phyloP scores from a whole-genome alignment of 2,888 invertebrate genomes.

The Ormyrus pomaceus region DNA sequence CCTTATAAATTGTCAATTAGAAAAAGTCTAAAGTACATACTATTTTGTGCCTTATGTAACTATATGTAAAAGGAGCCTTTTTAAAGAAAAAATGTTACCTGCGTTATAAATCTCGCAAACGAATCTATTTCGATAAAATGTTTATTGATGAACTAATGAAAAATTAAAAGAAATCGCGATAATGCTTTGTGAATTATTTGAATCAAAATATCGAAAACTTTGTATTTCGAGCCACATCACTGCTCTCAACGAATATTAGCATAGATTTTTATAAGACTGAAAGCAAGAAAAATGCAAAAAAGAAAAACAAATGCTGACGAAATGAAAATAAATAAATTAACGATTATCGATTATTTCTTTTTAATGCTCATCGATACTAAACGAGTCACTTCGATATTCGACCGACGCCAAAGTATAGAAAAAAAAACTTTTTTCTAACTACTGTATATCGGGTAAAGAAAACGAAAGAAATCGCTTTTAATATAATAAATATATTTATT shows the following conservation, averaged over 20 bases:
- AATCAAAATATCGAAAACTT: conserved; percentile 47
- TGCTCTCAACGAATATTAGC: conserved; percentile 51
- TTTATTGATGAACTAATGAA: neutral
- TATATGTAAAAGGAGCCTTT: neutral
- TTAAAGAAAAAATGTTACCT: conserved; percentile 7
- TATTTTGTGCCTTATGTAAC: conserved; percentile 26
- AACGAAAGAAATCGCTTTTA: conserved; percentile 62
- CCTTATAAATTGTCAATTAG: conserved; percentile 34
- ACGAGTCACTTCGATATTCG: conserved; percentile 57
- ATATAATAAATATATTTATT: conserved; percentile 65
- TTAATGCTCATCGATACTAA: conserved; percentile 55
- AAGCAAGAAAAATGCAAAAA: conserved; percentile 37
- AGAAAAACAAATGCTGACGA: conserved; percentile 11
- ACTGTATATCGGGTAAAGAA: conserved; percentile 43
- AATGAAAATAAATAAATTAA: conserved; percentile 27
- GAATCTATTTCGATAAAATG: conserved; percentile 11
- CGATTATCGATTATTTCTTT: conserved; percentile 50
- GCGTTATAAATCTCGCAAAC: conserved; percentile 20
- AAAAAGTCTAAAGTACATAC: conserved; percentile 18
- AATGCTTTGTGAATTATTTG: conserved; percentile 37
- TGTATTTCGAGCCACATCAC: conserved; percentile 39
- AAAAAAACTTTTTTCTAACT: conserved; percentile 48
- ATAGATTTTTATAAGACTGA: conserved; percentile 60
- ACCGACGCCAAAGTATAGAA: conserved; percentile 65
- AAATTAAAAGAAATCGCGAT: conserved; percentile 7